Evolutionary conservation across 2,113 vertebrate species (phyloP).

Genomic region (Mustelus asterias): DNA sequence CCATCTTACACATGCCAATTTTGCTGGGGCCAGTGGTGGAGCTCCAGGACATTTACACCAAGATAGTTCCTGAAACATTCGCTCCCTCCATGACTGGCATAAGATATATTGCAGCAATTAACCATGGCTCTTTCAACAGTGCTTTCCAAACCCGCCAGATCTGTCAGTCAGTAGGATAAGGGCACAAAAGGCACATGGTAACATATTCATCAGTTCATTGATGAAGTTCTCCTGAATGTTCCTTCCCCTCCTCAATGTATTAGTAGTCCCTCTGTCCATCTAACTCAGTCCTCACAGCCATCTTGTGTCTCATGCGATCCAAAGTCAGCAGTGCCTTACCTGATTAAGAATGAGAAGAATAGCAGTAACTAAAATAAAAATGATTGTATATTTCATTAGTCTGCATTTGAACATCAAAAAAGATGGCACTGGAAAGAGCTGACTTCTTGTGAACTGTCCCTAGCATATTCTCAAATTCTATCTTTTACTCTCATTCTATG

Average conservation of each 20-base stretch:
- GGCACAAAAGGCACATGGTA: too few species aligned
- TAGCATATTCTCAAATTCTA: too few species aligned
- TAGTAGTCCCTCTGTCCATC: neutral
- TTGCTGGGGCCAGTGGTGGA: neutral
- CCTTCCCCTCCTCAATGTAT: neutral
- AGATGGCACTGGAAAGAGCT: too few species aligned
- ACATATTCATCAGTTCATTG: neutral
- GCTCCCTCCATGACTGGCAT: too few species aligned
- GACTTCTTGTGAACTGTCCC: too few species aligned
- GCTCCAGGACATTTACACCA: neutral
- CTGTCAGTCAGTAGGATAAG: too few species aligned
- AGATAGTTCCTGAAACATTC: neutral
- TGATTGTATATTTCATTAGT: neutral
- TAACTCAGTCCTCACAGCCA: neutral
- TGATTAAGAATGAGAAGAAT: neutral
- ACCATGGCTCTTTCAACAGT: too few species aligned
- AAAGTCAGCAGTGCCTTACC: neutral
- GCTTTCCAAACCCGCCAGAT: too few species aligned
- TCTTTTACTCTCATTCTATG: too few species aligned
- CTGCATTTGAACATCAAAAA: neutral
- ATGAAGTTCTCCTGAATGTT: neutral
- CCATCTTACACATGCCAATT: neutral
- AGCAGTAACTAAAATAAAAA: neutral
- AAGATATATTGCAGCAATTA: too few species aligned
- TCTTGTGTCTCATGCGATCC: neutral